Conservation (phyloP, 2,888 invertebrate species). For the Dasypolia templi region DNA sequence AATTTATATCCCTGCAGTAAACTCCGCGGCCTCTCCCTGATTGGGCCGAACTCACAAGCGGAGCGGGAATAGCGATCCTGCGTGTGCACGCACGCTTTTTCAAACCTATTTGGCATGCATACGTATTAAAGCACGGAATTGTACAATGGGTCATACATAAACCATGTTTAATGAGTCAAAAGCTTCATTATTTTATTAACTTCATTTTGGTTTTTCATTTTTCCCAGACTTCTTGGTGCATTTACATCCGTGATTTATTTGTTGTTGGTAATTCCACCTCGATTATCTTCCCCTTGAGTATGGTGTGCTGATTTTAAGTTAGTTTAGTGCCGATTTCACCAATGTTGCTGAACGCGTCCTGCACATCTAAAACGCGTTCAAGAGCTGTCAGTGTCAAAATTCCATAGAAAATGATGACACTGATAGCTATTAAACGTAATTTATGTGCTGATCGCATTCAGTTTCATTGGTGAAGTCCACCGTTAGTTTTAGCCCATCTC, state of each 20-base stretch:
- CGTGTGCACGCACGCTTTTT: conserved; percentile 19
- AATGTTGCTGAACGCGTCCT: too few relatives aligned
- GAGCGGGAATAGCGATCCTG: conserved; percentile 63
- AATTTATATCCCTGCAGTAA: conserved; percentile 90
- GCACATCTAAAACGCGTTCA: too few relatives aligned
- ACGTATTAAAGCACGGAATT: not conserved
- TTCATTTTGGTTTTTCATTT: not conserved
- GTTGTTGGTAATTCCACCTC: not conserved
- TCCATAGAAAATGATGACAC: too few relatives aligned
- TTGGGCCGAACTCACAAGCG: conserved; percentile 74
- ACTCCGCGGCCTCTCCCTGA: conserved; percentile 85
- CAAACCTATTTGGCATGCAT: not conserved
- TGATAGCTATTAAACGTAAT: too few relatives aligned
- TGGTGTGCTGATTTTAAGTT: not conserved
- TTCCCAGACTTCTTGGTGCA: too few relatives aligned
- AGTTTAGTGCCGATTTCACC: too few relatives aligned
- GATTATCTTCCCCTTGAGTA: not conserved
- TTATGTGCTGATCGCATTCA: too few relatives aligned
- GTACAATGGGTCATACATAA: not conserved
- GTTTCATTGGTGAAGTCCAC: too few relatives aligned
- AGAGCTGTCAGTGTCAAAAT: too few relatives aligned
- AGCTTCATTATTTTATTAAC: not conserved
- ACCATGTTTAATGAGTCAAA: conserved; percentile 5
- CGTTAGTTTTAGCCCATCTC: not conserved
- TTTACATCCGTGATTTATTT: not conserved